Evolutionary conservation across 2,888 invertebrate genomes (phyloP), one percentile per base, ranked within the genome.

Genomic region (Lasioglossum leucozonium): DNA sequence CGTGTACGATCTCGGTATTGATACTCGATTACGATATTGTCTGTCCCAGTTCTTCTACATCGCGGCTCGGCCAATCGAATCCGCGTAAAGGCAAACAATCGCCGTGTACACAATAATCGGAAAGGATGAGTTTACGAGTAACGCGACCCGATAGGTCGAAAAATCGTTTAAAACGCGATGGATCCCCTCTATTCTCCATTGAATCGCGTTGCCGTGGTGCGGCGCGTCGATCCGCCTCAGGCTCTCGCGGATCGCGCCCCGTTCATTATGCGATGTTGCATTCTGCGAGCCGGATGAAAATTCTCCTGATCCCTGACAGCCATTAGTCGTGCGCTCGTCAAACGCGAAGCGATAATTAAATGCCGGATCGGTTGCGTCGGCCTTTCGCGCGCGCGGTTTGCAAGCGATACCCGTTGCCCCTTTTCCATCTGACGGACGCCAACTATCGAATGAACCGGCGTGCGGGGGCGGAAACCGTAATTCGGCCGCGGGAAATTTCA

Each of bases 311-410:
- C 72, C 51, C 37, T 37, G 62, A 26, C 71, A 11, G 40, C 62
- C 62, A 76, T 83, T 76, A 82, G 81, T 82, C 62, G 75, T 30
- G 30, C 22, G 30, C 51, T 51, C 30, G 67, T 76, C 72, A 55
- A 83, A 62, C 51, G 47, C 40, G 30, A 34, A 37, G 72, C 58
- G 51, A 81, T 40, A 16, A 62, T 81, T 51, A 72, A 26, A 72
- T 51, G 71, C 62, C 1, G 47, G 26, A 16, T 75, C 69, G 81
- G 74, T 47, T 65, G 67, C n/a, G 22, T 34, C 26, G 30, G 47
- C 11, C 18, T 26, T 42, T 72, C 18, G 40, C 62, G 16, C 62
- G 16, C 40, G 13, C 22, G 42, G 51, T 81, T 72, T n/a, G 51
- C 75, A 16, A 26, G 40, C 74, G 40, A 58, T 47, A 71, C 44